These are phyloP conservation scores for Chymomyza fuscimana DNA, from an alignment of 2,888 invertebrate genomes.

Conservation along the genomic window DNA sequence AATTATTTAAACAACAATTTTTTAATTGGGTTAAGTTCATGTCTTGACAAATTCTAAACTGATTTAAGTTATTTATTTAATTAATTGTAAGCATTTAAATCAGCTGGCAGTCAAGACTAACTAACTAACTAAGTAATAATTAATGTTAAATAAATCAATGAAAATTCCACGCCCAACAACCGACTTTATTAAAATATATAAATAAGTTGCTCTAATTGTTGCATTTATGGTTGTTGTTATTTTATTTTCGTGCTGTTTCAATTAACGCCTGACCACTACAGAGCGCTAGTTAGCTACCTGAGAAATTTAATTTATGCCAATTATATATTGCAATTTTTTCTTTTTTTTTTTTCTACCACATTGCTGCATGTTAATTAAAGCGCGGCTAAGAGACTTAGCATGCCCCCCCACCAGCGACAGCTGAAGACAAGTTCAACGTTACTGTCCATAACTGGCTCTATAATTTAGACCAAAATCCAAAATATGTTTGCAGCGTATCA, in stretches of 20 bases:
- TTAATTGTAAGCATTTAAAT: conserved; percentile 59
- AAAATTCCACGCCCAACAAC: conserved; percentile 13
- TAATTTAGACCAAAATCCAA: neutral
- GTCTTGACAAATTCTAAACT: neutral
- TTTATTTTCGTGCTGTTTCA: conserved; percentile 52
- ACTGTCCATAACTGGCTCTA: neutral
- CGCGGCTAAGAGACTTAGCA: neutral
- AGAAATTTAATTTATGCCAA: conserved; percentile 66
- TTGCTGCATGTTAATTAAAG: conserved; percentile 57
- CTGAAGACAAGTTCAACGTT: neutral
- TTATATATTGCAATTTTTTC: conserved; percentile 46
- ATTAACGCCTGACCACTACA: conserved; percentile 45
- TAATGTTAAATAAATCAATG: conserved; percentile 33
- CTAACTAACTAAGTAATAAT: neutral
- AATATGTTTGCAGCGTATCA: neutral
- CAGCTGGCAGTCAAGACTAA: conserved; percentile 27
- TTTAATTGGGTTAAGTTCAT: neutral
- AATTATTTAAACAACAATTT: neutral
- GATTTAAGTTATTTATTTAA: conserved; percentile 60
- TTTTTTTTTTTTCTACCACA: conserved; percentile 33
- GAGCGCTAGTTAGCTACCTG: conserved; percentile 20
- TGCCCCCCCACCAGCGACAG: neutral
- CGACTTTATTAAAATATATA: neutral
- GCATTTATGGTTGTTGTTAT: conserved; percentile 23
- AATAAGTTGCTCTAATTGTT: conserved; percentile 59